phyloP scores from a whole-genome alignment of 2,113 vertebrate genomes.

The Hippocampus comes region DNA sequence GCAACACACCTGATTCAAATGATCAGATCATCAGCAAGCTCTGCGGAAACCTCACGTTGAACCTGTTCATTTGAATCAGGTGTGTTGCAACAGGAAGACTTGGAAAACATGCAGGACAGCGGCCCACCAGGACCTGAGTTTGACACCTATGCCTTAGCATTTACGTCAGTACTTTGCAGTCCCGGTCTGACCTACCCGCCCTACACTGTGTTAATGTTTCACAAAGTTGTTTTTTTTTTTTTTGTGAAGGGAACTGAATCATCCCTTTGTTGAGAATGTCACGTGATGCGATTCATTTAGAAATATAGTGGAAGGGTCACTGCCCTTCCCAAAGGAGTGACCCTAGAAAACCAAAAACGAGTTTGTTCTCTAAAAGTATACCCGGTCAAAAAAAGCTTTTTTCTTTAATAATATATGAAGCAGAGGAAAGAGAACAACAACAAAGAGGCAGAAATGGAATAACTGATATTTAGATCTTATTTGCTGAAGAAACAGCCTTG shows the following conservation, averaged over 20 bases:
- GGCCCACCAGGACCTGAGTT: too few relatives aligned
- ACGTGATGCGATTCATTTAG: neutral
- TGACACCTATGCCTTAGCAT: neutral
- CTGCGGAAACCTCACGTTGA: too few relatives aligned
- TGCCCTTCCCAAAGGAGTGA: neutral
- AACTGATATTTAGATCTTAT: neutral
- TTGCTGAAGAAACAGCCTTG: neutral
- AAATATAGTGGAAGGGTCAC: neutral
- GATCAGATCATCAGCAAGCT: too few relatives aligned
- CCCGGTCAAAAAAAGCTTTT: neutral
- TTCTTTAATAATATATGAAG: neutral
- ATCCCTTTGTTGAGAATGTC: neutral
- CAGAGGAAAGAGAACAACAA: neutral
- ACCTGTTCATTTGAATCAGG: too few relatives aligned
- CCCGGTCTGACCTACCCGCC: neutral
- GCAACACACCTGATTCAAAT: too few relatives aligned
- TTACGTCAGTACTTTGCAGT: neutral
- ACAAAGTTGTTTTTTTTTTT: neutral
- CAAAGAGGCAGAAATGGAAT: neutral
- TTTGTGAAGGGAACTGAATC: neutral
- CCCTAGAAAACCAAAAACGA: neutral
- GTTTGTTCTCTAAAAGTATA: neutral
- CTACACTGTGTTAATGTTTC: neutral
- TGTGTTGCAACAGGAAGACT: too few relatives aligned
- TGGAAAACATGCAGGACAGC: too few relatives aligned